Evolutionary conservation across 2,888 invertebrate genomes (phyloP), one percentile per base, ranked within the genome.

Genomic region (Phyllotreta cruciferae): DNA sequence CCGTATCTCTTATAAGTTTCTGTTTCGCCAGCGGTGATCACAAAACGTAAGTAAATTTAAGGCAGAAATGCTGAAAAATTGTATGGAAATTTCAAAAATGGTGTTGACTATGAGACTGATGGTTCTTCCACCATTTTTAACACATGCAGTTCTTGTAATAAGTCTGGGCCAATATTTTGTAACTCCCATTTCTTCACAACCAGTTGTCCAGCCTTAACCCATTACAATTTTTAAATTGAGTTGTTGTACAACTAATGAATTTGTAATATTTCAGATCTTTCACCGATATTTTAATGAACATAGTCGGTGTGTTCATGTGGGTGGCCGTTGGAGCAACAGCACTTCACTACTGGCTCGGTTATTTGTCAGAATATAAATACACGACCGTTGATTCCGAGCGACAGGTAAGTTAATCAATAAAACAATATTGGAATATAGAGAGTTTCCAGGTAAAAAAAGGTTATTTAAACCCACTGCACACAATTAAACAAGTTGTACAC

Each of bases 281-380:
- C 74, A 87, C 88, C 1, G 94, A 94, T 75, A 88, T 93, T 63
- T 87, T 94, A 68, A 94, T 94, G 94, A 94, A 94, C 81, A 89
- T 93, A 72, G 87, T 92, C 55, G 93, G 93, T 0, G 88, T 91
- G 68, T 88, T 94, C 81, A 83, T 94, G 84, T 94, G 93, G 88
- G 83, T 94, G 10, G 91, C 92, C 0, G 91, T 93, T 47, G 94
- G 93, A 1, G 93, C 91, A 0, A 92, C 92, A 24, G 93, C 93
- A 0, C 84, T 94, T 13, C 93, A 94, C 82, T 94, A 94, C 82
- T 94, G 94, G 93, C 89, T 90, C 63, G 93, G 94, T 0, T 94
- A 93, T 82, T 88, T 90, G 80, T 86, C 88, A 11, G 92, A 93
- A 76, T 89, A 93, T 75, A 90, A 91, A 77, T 91, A 86, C 79